phyloP scores from a whole-genome alignment of 2,113 vertebrate genomes.

The Rynchops niger region DNA sequence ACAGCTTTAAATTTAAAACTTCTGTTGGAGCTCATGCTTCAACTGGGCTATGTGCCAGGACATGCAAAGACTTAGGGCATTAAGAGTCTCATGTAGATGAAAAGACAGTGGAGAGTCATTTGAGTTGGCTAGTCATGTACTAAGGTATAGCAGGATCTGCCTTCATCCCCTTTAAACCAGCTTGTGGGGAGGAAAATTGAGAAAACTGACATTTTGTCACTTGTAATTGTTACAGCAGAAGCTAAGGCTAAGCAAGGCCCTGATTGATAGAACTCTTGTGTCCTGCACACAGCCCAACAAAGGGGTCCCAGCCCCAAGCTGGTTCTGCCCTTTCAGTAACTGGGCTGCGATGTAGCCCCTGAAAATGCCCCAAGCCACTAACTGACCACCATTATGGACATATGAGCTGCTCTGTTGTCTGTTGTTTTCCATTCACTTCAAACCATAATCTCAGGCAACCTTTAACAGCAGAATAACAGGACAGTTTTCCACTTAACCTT shows the following conservation, averaged over 20 bases:
- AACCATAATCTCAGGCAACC: background rate
- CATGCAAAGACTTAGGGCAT: conserved; percentile 18
- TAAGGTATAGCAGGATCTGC: background rate
- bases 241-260: background rate
- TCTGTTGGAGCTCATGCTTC: conserved; percentile 44
- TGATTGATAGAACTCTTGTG: background rate
- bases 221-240: background rate
- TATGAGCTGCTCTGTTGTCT: background rate
- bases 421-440: background rate
- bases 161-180: conserved; percentile 1
- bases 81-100: conserved; percentile 25
- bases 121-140: background rate
- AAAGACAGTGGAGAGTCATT: conserved; percentile 40
- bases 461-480: background rate
- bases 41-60: conserved; percentile 31
- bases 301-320: background rate
- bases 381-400: background rate
- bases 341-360: background rate
- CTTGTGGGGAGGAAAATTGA: background rate
- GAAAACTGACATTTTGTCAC: conserved; percentile 13
- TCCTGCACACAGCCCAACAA: background rate
- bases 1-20: conserved; percentile 56
- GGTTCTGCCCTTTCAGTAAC: background rate
- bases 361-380: background rate
- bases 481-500: background rate